Conservation (phyloP, 2,113 vertebrate genomes). For the Chaenogobius annularis region DNA sequence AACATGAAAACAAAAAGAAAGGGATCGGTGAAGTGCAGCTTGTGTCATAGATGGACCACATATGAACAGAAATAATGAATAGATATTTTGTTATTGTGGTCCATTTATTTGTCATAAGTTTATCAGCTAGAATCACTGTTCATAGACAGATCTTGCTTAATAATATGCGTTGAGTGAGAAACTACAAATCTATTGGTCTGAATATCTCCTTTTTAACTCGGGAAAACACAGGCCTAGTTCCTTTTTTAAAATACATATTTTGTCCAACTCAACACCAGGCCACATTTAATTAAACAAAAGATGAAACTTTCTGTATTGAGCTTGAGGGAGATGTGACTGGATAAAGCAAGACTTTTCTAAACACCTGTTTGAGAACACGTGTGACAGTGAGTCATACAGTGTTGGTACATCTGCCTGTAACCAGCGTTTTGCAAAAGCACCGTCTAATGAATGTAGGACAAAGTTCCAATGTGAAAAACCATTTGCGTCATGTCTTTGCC, state of each 20-base stretch:
- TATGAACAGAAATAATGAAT: too few relatives aligned
- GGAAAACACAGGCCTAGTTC: neutral
- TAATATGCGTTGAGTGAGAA: neutral
- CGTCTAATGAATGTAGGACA: neutral
- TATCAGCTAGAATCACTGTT: neutral
- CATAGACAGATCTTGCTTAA: neutral
- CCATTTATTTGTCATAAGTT: too few relatives aligned
- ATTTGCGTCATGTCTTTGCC: neutral
- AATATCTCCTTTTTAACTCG: neutral
- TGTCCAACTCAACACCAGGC: too few relatives aligned
- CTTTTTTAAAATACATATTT: too few relatives aligned
- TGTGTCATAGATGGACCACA: too few relatives aligned
- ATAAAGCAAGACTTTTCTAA: neutral
- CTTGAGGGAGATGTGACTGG: neutral
- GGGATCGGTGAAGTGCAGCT: neutral
- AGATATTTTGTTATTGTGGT: too few relatives aligned
- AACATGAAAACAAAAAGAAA: neutral
- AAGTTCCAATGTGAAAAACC: conserved; percentile 11
- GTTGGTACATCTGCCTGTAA: neutral
- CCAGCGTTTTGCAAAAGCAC: neutral
- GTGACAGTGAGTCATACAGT: neutral
- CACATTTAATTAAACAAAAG: neutral
- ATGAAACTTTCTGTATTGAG: neutral
- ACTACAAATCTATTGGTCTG: neutral
- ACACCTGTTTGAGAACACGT: neutral